Percentiles rank a stretch among this genome's conserved stretches.
phyloP scores from a whole-genome alignment of 2,113 vertebrate species.

The Tetrax tetrax region DNA sequence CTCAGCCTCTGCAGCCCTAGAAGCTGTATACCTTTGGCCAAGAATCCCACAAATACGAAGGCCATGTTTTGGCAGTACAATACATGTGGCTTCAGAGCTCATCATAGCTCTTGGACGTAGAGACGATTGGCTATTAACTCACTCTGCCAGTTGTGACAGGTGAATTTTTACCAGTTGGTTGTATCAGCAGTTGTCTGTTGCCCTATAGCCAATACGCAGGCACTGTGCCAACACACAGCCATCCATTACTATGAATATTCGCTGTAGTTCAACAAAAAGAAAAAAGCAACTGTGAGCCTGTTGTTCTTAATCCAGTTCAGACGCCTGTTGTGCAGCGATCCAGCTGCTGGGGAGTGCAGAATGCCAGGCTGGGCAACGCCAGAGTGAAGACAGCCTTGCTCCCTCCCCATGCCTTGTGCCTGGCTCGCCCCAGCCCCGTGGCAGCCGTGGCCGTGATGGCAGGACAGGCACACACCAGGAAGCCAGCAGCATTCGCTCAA shows the following conservation, averaged over 20 bases:
- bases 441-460: rapidly evolving
- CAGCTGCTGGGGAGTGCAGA: not conserved
- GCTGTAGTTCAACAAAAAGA: not conserved
- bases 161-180: not conserved
- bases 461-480: rapidly evolving
- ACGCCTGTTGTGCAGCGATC: not conserved
- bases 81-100: not conserved
- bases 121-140: not conserved
- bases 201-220: not conserved
- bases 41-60: not conserved
- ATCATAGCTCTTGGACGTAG: not conserved
- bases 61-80: not conserved
- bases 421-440: not conserved
- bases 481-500: not conserved
- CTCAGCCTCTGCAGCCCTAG: not conserved
- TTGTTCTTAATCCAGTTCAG: not conserved
- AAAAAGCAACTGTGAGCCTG: not conserved
- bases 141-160: not conserved
- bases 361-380: not conserved
- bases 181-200: not conserved
- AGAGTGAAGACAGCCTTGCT: not conserved
- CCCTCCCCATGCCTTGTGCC: rapidly evolving
- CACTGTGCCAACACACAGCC: not conserved
- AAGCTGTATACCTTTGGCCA: not conserved
- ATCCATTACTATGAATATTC: not conserved